These are phyloP conservation scores for Abscondita cerata DNA, from an alignment of 2,888 invertebrate genomes.

Conservation along the genomic window DNA sequence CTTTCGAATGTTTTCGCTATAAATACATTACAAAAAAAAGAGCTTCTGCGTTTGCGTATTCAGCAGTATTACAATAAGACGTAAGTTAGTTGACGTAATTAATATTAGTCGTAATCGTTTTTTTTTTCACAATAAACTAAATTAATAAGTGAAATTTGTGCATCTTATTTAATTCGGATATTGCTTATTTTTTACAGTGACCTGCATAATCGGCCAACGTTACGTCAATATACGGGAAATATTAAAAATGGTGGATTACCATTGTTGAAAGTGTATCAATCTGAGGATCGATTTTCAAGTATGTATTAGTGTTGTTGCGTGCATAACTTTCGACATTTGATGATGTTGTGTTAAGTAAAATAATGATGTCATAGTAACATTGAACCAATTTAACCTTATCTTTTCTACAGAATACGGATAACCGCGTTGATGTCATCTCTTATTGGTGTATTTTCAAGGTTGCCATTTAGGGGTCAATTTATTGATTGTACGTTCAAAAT, in stretches of 20 bases:
- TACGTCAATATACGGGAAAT: slow-evolving; percentile 45
- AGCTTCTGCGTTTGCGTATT: no score
- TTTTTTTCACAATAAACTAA: no score
- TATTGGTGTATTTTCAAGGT: slow-evolving; percentile 52
- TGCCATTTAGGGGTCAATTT: slow-evolving; percentile 50
- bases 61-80: no score
- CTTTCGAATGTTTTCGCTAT: no score
- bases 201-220: slow-evolving; percentile 28
- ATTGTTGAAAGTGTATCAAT: slow-evolving; percentile 41
- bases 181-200: slow-evolving; percentile 14
- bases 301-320: not conserved
- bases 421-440: slow-evolving; percentile 50
- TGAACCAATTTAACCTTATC: slow-evolving; percentile 41
- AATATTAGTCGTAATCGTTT: no score
- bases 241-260: slow-evolving; percentile 47
- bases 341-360: slow-evolving; percentile 34
- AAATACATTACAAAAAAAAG: no score
- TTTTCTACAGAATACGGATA: slow-evolving; percentile 43
- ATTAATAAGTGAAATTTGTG: not conserved
- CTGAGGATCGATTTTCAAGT: slow-evolving; percentile 28
- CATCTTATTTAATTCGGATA: not conserved
- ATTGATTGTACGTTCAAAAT: slow-evolving; percentile 50
- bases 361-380: slow-evolving; percentile 39
- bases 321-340: slow-evolving; percentile 33
- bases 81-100: no score